phyloP scores from a whole-genome alignment of 2,888 invertebrate species.

The Xestia sexstrigata region DNA sequence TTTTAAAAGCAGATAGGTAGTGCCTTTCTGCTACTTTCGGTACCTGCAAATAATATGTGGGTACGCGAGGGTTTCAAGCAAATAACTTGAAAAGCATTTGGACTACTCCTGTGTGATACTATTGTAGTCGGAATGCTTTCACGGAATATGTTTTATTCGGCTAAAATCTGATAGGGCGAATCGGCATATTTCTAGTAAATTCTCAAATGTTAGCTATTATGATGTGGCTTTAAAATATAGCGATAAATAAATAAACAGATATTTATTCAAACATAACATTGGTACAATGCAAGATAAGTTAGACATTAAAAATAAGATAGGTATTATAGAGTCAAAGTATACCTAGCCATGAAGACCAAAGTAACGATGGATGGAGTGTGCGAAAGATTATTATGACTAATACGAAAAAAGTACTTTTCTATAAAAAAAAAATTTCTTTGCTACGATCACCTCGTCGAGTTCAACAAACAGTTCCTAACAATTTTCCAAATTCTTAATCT shows the following conservation, averaged over 20 bases:
- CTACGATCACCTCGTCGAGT: not conserved
- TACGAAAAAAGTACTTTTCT: no score
- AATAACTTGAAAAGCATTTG: slow-evolving; percentile 4
- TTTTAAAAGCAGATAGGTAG: not conserved
- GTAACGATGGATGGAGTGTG: not conserved
- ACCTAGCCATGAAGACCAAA: not conserved
- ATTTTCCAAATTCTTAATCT: slow-evolving; percentile 2
- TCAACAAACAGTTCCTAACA: not conserved
- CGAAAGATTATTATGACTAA: no score
- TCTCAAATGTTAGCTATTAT: not conserved
- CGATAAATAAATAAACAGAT: not conserved
- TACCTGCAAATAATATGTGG: not conserved
- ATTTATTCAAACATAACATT: not conserved
- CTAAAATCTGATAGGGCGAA: not conserved
- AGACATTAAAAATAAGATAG: no score
- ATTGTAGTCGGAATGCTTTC: slow-evolving; percentile 18
- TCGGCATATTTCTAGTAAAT: slow-evolving; percentile 14
- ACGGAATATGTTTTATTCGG: slow-evolving; percentile 5
- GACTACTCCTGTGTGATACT: not conserved
- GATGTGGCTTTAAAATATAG: slow-evolving; percentile 11
- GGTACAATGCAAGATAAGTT: not conserved
- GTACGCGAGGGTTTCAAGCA: not conserved
- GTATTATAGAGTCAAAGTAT: no score
- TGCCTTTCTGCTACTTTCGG: not conserved
- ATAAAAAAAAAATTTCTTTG: not conserved